phyloP scores from a whole-genome alignment of 2,888 invertebrate species.

The Cerastis rubricosa region DNA sequence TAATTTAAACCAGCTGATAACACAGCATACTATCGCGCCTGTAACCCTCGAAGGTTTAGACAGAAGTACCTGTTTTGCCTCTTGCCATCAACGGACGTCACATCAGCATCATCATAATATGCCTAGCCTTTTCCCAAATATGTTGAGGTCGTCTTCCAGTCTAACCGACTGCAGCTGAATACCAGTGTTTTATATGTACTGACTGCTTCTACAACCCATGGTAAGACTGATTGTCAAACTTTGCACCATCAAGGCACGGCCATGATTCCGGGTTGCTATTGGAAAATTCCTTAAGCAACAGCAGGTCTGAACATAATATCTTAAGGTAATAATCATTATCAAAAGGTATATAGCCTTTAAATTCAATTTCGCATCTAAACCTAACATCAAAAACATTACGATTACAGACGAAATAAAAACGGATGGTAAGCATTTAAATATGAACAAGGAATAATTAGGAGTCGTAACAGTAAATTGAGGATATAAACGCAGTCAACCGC shows the following conservation, averaged over 20 bases:
- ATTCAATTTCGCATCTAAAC: background rate
- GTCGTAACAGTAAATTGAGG: slow-evolving; percentile 56
- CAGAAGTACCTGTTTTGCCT: background rate
- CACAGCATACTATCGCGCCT: background rate
- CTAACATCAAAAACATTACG: background rate
- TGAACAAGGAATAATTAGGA: slow-evolving; percentile 43
- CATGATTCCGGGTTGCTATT: background rate
- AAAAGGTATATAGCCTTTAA: background rate
- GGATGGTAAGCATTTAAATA: slow-evolving; percentile 43
- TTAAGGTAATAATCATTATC: background rate
- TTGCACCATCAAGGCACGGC: background rate
- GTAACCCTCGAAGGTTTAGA: background rate
- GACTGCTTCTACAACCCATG: background rate
- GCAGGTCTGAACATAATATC: background rate
- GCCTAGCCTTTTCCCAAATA: background rate
- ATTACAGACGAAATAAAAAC: slow-evolving; percentile 26
- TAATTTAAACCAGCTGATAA: background rate
- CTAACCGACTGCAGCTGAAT: background rate
- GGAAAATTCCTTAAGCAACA: background rate
- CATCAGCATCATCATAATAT: background rate
- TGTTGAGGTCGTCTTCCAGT: background rate
- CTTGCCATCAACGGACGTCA: background rate
- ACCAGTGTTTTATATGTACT: background rate
- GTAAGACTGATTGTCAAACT: background rate
- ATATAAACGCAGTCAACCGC: slow-evolving; percentile 51